Conservation (phyloP, 2,797 vertebrate species). For the Okamejei kenojei region DNA sequence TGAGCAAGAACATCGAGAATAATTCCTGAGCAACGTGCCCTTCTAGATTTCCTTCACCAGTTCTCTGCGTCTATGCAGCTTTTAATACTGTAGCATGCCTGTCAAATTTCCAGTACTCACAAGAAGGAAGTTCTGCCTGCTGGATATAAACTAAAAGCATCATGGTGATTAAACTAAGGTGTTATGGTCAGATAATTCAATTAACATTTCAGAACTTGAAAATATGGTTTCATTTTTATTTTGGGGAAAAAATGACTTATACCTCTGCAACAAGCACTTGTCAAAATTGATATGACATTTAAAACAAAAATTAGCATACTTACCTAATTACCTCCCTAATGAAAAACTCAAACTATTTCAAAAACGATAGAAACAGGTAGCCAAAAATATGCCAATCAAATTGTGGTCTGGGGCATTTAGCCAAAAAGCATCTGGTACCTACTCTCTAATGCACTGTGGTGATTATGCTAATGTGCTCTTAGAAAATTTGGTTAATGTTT, state of each 20-base stretch:
- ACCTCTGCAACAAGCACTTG: not conserved
- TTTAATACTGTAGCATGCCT: not conserved
- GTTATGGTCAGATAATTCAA: too few relatives aligned
- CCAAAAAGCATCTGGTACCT: not conserved
- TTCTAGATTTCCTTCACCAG: not conserved
- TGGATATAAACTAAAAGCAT: not conserved
- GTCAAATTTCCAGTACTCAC: not conserved
- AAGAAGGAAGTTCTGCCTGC: not conserved
- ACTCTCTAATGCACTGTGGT: not conserved
- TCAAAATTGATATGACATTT: not conserved
- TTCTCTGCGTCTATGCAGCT: not conserved
- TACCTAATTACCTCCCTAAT: not conserved
- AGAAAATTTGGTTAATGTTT: constrained; percentile 24
- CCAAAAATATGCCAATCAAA: not conserved
- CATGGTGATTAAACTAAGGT: too few relatives aligned
- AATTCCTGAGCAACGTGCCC: not conserved
- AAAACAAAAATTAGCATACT: not conserved
- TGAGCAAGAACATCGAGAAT: not conserved
- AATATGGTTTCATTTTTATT: not conserved
- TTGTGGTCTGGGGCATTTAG: not conserved
- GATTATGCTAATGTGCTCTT: not conserved
- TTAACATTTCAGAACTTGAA: too few relatives aligned
- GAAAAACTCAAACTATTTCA: not conserved
- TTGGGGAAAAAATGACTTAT: not conserved
- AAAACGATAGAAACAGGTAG: not conserved